Evolutionary conservation across 2,797 vertebrate species (phyloP).

Genomic region (Darevskia mixta): DNA sequence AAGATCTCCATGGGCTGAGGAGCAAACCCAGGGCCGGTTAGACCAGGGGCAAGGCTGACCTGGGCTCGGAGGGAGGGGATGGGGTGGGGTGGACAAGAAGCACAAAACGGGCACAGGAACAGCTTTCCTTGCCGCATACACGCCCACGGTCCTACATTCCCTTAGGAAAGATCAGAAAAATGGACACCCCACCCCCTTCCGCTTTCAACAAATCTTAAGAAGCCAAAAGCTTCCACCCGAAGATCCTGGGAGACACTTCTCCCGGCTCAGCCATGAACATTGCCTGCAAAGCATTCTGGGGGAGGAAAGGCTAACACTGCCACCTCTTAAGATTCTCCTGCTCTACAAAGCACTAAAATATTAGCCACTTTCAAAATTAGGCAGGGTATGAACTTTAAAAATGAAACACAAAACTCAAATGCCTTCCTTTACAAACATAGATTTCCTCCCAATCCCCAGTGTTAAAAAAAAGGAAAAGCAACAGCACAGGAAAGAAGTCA

Average conservation of each 20-base stretch:
- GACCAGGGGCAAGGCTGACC: constrained; percentile 29
- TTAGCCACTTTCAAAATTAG: background rate
- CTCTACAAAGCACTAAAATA: background rate
- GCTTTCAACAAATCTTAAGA: background rate
- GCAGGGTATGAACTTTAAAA: background rate
- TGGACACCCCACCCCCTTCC: background rate
- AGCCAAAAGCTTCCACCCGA: background rate
- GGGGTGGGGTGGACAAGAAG: background rate
- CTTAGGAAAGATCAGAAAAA: background rate
- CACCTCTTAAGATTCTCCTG: too few relatives aligned
- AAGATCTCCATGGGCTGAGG: constrained; percentile 90
- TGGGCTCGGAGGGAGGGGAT: constrained; percentile 17
- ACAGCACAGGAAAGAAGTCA: background rate
- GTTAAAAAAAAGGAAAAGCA: background rate
- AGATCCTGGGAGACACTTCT: background rate
- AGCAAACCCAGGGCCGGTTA: constrained; percentile 49
- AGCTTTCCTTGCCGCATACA: background rate
- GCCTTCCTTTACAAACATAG: background rate
- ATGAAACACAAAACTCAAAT: background rate
- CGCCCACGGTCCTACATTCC: background rate
- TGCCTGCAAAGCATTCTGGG: constrained; percentile 15
- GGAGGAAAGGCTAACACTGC: background rate
- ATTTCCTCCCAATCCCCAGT: fast-evolving
- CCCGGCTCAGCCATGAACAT: constrained; percentile 11
- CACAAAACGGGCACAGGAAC: constrained; percentile 6